A percentile compares a stretch with the other conserved stretches of the same genome.
These are phyloP conservation scores for Iguana delicatissima DNA, from an alignment of 2,797 vertebrate genomes.

Conservation along the genomic window DNA sequence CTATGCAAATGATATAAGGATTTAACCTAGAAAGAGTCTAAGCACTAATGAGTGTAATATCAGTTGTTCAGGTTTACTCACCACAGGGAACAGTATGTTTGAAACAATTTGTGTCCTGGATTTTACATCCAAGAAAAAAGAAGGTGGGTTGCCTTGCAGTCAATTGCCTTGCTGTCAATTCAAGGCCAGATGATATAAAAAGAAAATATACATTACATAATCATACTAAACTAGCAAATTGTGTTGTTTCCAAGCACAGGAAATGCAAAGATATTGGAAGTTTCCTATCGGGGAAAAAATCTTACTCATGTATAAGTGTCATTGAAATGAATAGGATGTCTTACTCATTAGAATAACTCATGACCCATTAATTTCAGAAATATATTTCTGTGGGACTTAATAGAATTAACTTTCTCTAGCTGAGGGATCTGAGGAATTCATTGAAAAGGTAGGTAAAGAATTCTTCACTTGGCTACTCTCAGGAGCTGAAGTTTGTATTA, in stretches of 20 bases:
- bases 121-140: neutral
- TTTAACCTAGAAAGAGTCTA: slow-evolving; percentile 31
- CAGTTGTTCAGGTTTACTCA: slow-evolving; percentile 25
- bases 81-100: slow-evolving; percentile 13
- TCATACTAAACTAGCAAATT: neutral
- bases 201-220: neutral
- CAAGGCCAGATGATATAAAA: neutral
- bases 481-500: neutral
- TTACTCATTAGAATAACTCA: neutral
- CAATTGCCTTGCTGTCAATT: neutral
- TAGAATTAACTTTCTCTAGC: neutral
- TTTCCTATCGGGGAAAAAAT: neutral
- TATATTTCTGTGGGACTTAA: neutral
- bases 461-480: too few species aligned
- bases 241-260: neutral
- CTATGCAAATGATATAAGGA: neutral
- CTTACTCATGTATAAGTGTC: neutral
- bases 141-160: neutral
- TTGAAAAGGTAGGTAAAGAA: neutral
- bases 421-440: neutral
- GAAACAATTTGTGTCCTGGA: neutral
- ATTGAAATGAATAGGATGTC: too few species aligned
- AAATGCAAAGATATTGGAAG: too few species aligned
- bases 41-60: neutral
- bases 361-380: neutral